Base-by-base conservation (phyloP, 2,113 vertebrate genomes). In the Apteryx owenii region DNA sequence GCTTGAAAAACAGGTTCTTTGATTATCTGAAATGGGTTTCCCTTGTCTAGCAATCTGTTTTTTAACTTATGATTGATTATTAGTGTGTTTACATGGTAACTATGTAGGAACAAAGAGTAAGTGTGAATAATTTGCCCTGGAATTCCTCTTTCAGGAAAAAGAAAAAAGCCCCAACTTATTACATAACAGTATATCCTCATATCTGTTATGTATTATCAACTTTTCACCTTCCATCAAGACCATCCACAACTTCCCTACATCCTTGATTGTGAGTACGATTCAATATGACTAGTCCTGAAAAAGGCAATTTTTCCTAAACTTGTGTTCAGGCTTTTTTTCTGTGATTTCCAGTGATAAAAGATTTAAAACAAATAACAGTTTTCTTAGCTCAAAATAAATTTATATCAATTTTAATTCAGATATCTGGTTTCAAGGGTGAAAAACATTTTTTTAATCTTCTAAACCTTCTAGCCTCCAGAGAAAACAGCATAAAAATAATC, bases 311-410 rank as follows among this genome's bases (percentile, higher is more conserved):
- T 2, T 72, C 80, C 66, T 53, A 69, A 81, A 42, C 75, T 79
- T 19, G 10, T 38, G 46, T 73, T 79, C 58, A 66, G 22, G 31
- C 1, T n/a, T 29, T 11, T 18, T 54, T 42, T 38, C 33, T 70
- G 5, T 21, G 5, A 25, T 86, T 94, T 94, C 36, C 36, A 82
- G 9, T 58, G 44, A 81, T 44, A 91, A 36, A 26, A 92, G 84
- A 46, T 96, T 79, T 95, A 60, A 80, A 93, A 97, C 23, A 31
- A 50, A 73, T 85, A 82, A 54, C 23, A 48, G 40, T 29, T 83
- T 82, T 92, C 69, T 88, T 91, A 85, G 18, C 9, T 58, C 78
- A 80, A 76, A 94, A 81, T n/a, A 86, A 89, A 94, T 60, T 65
- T 36, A 38, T 31, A 94, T 23, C 5, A 28, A 85, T 87, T 79